Evolutionary conservation across 1,140 invertebrate genomes (phyloP).

Genomic region (Drosophila bipectinata): DNA sequence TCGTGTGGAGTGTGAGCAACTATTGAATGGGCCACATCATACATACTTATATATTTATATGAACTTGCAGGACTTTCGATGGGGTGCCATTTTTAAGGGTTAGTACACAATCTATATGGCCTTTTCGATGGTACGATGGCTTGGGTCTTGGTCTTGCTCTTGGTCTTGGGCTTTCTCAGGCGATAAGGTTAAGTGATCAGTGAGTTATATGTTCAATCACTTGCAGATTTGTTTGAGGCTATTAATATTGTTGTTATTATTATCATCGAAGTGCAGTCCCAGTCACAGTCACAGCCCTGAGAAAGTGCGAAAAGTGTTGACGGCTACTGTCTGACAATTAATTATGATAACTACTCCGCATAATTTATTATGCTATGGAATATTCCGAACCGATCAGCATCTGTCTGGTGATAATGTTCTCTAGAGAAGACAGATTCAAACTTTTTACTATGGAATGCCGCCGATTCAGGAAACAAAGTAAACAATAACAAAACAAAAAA

Average conservation of each 20-base stretch:
- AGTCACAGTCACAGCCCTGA: constrained; percentile 62
- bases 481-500: constrained; percentile 24
- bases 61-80: constrained; percentile 1
- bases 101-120: constrained; percentile 14
- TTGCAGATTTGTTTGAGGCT: constrained; percentile 47
- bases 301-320: constrained; percentile 68
- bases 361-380: constrained; percentile 66
- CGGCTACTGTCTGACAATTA: constrained; percentile 40
- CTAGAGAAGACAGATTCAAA: constrained; percentile 17
- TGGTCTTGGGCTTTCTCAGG: constrained; percentile 53
- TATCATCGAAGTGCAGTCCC: constrained; percentile 47
- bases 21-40: constrained; percentile 23
- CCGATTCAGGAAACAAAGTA: constrained; percentile 11
- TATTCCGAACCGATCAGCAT: constrained; percentile 51
- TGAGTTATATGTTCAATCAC: constrained; percentile 59
- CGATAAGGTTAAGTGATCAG: constrained; percentile 40
- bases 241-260: constrained; percentile 24
- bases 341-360: constrained; percentile 62
- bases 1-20: constrained; percentile 30
- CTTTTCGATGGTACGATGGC: constrained; percentile 21
- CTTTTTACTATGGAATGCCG: background rate
- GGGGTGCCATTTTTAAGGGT: background rate
- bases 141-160: constrained; percentile 29
- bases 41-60: background rate
- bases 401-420: constrained; percentile 51